Conservation (phyloP, 1,140 invertebrate genomes). For the Euura saliciscinereae region DNA sequence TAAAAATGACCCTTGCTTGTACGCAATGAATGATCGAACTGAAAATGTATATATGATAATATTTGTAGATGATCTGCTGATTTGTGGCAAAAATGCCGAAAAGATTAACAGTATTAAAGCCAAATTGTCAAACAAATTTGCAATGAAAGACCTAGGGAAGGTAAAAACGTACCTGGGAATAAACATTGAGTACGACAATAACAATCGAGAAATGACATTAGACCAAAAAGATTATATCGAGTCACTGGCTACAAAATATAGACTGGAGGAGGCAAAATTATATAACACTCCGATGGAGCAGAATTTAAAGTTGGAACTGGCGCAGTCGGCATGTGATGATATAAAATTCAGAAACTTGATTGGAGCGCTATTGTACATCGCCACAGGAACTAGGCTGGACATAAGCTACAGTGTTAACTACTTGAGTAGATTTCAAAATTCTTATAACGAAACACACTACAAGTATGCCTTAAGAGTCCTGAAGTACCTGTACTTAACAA, state of each 20-base stretch:
- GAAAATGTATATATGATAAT: conserved; percentile 20
- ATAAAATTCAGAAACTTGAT: conserved; percentile 8
- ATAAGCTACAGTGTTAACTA: conserved; percentile 5
- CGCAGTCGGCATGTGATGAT: conserved; percentile 2
- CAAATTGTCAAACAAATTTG: conserved; percentile 14
- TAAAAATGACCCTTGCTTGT: conserved; percentile 22
- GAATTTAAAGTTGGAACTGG: conserved; percentile 3
- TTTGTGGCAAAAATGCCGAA: conserved; percentile 29
- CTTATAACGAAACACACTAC: conserved; percentile 8
- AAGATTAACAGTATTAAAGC: conserved; percentile 12
- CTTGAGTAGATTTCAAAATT: conserved; percentile 9
- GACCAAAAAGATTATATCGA: conserved; percentile 1
- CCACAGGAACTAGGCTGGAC: not conserved
- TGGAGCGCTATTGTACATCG: conserved; percentile 8
- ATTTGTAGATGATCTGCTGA: conserved; percentile 34
- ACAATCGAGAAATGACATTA: not conserved
- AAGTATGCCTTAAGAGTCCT: conserved; percentile 12
- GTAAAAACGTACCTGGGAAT: conserved; percentile 12
- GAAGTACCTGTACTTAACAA: conserved; percentile 8
- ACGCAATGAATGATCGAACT: not conserved
- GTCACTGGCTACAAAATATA: not conserved
- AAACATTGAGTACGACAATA: conserved; percentile 24
- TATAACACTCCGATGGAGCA: conserved; percentile 15
- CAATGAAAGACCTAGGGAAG: conserved; percentile 32
- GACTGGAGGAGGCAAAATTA: conserved; percentile 13